Evolutionary conservation across 2,113 vertebrate genomes (phyloP).

Genomic region (Bos javanicus): DNA sequence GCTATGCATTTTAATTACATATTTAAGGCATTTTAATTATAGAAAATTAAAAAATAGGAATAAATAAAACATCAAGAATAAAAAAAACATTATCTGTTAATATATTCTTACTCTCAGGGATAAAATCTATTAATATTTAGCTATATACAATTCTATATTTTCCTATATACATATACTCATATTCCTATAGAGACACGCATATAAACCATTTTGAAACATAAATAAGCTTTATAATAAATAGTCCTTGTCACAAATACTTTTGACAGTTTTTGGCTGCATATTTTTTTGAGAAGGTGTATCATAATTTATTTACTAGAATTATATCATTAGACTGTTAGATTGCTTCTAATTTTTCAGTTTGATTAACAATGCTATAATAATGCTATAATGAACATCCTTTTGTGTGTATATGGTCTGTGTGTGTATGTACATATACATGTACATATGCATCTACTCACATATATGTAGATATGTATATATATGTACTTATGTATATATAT

Average conservation of each 20-base stretch:
- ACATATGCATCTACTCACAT: fast-evolving
- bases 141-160: neutral
- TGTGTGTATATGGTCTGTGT: neutral
- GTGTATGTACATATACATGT: neutral
- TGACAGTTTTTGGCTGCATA: neutral
- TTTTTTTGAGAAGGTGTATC: neutral
- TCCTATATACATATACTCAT: neutral
- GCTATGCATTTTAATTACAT: neutral
- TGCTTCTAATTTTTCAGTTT: neutral
- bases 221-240: neutral
- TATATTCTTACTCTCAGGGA: neutral
- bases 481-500: neutral
- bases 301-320: neutral
- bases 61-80: neutral
- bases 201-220: neutral
- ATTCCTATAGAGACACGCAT: neutral
- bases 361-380: neutral
- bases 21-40: neutral
- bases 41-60: neutral
- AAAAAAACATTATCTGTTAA: neutral
- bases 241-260: neutral
- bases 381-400: neutral
- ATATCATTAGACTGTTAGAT: neutral
- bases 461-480: neutral
- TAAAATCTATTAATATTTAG: neutral